Base-by-base conservation (phyloP, 2,797 vertebrate species). In the Parauchenoglanis ngamensis region DNA sequence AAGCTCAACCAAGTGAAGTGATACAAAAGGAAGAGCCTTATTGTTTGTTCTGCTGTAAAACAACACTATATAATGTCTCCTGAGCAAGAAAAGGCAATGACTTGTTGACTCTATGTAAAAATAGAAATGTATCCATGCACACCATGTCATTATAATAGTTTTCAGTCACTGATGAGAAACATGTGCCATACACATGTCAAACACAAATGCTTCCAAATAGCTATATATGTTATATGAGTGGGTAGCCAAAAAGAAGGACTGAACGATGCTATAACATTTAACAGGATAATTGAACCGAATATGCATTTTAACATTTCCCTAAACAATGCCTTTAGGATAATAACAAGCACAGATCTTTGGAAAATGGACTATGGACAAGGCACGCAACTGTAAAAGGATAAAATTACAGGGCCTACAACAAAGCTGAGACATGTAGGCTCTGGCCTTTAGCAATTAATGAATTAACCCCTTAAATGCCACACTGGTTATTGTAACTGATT, bases 21-120 rank as follows among this genome's bases (percentile, higher is more conserved):
- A 54, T 75, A 89, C 89, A 89, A 21, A 91, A 92, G 90, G 91
- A 84, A 59, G 52, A 40, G 68, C 4, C 17, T 52, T 31, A 21
- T 8, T 82, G 44, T 52, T 49, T 52, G 7, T 67, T 82, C 25
- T 28, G 61, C 80, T 82, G 17, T 49, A 61, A 61, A 80, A 65
- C 57, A 82, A 82, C 19, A 54, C 63, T 83, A 17, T 31, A 67
- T 15, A 52, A 35, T 15, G 28, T 35, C 46, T 68, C 49, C 81
- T 67, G 63, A 83, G 81, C 17, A 83, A 28, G 46, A 68, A 68
- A 19, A 83, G 0, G 10, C n/a, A 67, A 54, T 52, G n/a, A 52
- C 46, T 52, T 67, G 10, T 70, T 68, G 28, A 68, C 11, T 15
- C 28, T 7, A 2, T 23, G 49, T 13, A 35, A 70, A 83, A 70